Evolutionary conservation across 1,140 invertebrate species (phyloP).

Genomic region (Heliothis virescens): DNA sequence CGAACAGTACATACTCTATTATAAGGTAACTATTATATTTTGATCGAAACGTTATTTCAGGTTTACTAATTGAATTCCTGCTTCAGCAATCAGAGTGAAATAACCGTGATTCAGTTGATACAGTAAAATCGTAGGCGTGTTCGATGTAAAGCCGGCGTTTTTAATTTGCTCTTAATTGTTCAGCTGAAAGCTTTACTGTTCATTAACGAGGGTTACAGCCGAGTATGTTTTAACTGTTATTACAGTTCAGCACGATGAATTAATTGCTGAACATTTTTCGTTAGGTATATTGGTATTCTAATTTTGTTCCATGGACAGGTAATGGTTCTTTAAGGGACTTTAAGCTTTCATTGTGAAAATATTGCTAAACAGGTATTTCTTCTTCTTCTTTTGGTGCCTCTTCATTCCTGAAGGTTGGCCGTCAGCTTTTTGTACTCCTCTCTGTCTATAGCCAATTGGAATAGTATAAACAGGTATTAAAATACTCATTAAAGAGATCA

Average conservation of each 20-base stretch:
- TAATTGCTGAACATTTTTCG: too few species aligned
- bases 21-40: too few species aligned
- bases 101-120: neutral
- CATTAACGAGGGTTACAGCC: neutral
- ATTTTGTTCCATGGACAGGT: too few species aligned
- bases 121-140: neutral
- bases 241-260: neutral
- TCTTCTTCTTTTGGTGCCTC: too few species aligned
- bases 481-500: neutral
- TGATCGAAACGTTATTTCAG: neutral
- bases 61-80: neutral
- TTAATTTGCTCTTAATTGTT: constrained; percentile 23
- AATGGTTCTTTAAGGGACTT: too few species aligned
- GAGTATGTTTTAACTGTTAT: neutral
- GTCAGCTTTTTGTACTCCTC: too few species aligned
- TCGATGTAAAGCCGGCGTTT: neutral
- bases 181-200: constrained; percentile 24
- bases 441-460: too few species aligned
- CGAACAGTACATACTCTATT: neutral
- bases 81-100: neutral
- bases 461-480: too few species aligned
- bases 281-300: too few species aligned
- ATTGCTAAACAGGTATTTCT: too few species aligned
- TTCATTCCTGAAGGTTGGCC: too few species aligned
- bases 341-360: too few species aligned